Percentiles rank a stretch among this genome's conserved stretches.
Conservation (phyloP, 2,888 invertebrate genomes). For the Eristalis arbustorum region DNA sequence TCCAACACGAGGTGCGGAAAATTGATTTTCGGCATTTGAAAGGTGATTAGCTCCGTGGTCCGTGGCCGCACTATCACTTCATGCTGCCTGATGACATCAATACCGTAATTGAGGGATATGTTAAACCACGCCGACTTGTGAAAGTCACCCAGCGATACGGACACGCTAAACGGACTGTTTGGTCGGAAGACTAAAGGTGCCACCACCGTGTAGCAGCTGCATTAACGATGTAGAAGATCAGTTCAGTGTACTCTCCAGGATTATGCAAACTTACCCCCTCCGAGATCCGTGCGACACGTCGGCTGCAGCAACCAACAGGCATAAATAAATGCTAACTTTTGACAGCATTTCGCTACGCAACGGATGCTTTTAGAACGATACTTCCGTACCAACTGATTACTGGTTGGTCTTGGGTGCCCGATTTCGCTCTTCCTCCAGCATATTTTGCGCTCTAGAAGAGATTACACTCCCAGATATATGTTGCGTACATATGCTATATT, state of each 20-base stretch:
- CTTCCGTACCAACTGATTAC: too few relatives aligned
- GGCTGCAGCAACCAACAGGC: not conserved
- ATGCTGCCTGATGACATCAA: too few relatives aligned
- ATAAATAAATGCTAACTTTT: not conserved
- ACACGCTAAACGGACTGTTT: constrained; percentile 9
- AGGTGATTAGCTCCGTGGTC: constrained; percentile 7
- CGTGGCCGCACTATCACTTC: constrained; percentile 28
- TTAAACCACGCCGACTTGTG: constrained; percentile 22
- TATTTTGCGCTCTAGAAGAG: too few relatives aligned
- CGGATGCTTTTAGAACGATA: too few relatives aligned
- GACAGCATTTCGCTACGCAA: not conserved
- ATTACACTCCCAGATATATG: too few relatives aligned
- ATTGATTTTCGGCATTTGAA: not conserved
- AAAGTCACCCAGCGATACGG: constrained; percentile 81
- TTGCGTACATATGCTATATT: too few relatives aligned
- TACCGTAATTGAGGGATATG: not conserved
- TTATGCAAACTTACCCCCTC: not conserved
- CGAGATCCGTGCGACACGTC: not conserved
- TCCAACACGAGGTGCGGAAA: too few relatives aligned
- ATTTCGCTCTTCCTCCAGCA: too few relatives aligned
- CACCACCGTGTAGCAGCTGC: constrained; percentile 38
- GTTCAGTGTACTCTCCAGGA: not conserved
- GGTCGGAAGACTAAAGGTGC: constrained; percentile 41
- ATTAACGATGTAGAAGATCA: not conserved
- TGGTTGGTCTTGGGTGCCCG: too few relatives aligned